These are phyloP conservation scores for Tenthredo notha DNA, from an alignment of 2,888 invertebrate species.

Conservation along the genomic window DNA sequence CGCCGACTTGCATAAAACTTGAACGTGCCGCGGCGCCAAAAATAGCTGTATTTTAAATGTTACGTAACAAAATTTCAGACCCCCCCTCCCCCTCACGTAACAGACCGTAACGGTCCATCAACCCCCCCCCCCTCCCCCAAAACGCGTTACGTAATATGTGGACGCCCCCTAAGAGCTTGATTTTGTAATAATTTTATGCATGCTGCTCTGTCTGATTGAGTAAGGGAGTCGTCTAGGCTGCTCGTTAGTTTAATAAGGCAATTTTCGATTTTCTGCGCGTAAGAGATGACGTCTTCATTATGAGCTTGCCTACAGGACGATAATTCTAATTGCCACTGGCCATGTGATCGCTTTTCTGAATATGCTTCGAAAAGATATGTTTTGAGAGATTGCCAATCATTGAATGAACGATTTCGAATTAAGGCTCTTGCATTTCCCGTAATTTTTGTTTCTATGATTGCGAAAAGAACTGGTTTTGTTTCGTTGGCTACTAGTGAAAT, in stretches of 20 bases:
- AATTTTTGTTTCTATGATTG: conserved; percentile 62
- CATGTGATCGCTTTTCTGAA: conserved; percentile 64
- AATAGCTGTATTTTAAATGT: too few species aligned
- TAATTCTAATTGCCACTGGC: conserved; percentile 68
- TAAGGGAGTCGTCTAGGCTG: conserved; percentile 20
- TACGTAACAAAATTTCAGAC: too few species aligned
- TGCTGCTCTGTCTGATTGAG: background rate
- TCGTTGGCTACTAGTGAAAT: conserved; percentile 38
- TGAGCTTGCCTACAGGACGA: conserved; percentile 65
- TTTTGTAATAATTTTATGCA: too few species aligned
- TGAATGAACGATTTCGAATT: conserved; percentile 61
- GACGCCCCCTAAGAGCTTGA: too few species aligned
- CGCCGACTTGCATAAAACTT: too few species aligned
- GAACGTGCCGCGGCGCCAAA: too few species aligned
- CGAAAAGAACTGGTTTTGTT: conserved; percentile 57
- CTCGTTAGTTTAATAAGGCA: conserved; percentile 67
- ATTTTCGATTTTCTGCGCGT: conserved; percentile 65
- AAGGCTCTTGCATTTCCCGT: conserved; percentile 61
- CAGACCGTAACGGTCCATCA: too few species aligned
- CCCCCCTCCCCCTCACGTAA: too few species aligned
- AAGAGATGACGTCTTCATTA: conserved; percentile 63
- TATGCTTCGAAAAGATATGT: conserved; percentile 55
- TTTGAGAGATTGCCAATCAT: conserved; percentile 60
- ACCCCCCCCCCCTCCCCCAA: too few species aligned
- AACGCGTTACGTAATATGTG: too few species aligned